Percentiles rank a stretch among this genome's conserved stretches.
These are phyloP conservation scores for Unio delphinus DNA, from an alignment of 2,888 invertebrate genomes.

Conservation along the genomic window DNA sequence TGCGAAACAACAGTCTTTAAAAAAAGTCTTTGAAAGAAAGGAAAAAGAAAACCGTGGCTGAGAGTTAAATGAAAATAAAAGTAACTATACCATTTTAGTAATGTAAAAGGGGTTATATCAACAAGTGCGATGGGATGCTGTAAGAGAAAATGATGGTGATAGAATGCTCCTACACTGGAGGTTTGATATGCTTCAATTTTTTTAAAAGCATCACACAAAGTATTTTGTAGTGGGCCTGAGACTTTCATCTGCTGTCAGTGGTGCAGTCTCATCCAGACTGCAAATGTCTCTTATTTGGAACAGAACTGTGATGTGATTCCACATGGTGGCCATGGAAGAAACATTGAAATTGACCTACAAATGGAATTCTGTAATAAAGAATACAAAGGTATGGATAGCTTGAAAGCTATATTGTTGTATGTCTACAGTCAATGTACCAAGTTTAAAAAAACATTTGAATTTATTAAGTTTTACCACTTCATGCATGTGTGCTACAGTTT, in stretches of 20 bases:
- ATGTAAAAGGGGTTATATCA: conserved; percentile 26
- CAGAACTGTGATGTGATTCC: conserved; percentile 25
- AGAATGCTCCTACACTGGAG: conserved; percentile 29
- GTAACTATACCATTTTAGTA: conserved; percentile 2
- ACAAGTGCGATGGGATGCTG: conserved; percentile 21
- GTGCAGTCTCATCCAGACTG: conserved; percentile 16
- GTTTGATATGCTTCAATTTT: conserved; percentile 29
- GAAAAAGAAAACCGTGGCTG: conserved; percentile 6
- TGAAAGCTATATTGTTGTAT: no score
- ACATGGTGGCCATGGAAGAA: conserved; percentile 26
- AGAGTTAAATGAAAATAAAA: conserved; percentile 6
- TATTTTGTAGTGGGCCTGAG: conserved; percentile 24
- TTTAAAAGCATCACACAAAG: conserved; percentile 6
- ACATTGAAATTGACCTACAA: conserved; percentile 35
- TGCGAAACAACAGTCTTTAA: conserved; percentile 2
- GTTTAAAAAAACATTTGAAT: no score
- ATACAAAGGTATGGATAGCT: conserved; percentile 22
- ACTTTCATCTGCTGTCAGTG: conserved; percentile 20
- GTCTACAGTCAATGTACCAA: no score
- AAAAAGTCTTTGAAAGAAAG: not conserved
- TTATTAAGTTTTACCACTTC: no score
- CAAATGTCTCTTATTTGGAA: conserved; percentile 23
- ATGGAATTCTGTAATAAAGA: conserved; percentile 35
- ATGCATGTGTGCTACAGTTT: no score
- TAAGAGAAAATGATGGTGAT: conserved; percentile 31